A percentile compares a stretch with the other conserved stretches of the same genome.
Evolutionary conservation across 1,140 invertebrate genomes (phyloP).

Genomic region (Saxidomus purpurata): DNA sequence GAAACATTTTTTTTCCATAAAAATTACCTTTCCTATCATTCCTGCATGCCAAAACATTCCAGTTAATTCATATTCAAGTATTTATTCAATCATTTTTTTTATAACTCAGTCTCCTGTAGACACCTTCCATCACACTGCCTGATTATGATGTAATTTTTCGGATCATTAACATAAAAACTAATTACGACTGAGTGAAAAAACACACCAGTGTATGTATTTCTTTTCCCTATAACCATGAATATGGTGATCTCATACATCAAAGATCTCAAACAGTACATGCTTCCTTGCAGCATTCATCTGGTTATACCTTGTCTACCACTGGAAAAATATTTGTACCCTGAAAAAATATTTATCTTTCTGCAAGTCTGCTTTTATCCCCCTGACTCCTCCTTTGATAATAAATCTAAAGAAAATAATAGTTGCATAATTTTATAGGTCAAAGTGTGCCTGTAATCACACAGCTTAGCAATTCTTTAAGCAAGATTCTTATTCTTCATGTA

Average conservation of each 20-base stretch:
- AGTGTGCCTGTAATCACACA: too few species aligned
- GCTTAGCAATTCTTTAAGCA: too few species aligned
- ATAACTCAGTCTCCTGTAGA: neutral
- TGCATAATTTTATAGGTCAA: too few species aligned
- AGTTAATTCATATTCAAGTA: neutral
- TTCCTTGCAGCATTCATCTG: neutral
- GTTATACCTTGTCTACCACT: neutral
- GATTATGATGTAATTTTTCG: constrained; percentile 31
- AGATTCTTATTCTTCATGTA: too few species aligned
- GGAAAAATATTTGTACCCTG: neutral
- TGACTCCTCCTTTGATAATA: neutral
- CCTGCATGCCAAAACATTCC: neutral
- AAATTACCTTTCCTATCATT: neutral
- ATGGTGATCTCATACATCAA: neutral
- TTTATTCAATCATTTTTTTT: constrained; percentile 2
- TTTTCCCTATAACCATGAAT: neutral
- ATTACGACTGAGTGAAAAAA: constrained; percentile 23
- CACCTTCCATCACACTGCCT: neutral
- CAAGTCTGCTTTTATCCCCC: neutral
- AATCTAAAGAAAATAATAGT: constrained; percentile 4
- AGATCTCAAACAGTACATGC: constrained; percentile 14
- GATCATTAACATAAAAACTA: constrained; percentile 25
- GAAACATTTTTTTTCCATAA: too few species aligned
- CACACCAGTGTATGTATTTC: neutral
- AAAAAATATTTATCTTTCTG: neutral